These are phyloP conservation scores for Mormyrus iriodes DNA, from an alignment of 2,113 vertebrate genomes.

Conservation along the genomic window DNA sequence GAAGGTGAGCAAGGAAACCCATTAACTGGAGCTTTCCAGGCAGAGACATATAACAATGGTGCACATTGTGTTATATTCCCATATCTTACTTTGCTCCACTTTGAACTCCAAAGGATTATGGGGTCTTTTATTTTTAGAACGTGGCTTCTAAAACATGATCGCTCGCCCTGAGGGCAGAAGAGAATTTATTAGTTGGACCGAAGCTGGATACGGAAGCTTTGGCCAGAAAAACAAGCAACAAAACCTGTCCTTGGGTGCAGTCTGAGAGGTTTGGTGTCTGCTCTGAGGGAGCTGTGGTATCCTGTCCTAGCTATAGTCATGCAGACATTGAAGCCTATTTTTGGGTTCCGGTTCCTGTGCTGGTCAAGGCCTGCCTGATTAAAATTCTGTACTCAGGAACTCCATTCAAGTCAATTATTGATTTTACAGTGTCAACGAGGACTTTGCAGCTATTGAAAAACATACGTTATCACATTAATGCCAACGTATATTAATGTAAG, in stretches of 20 bases:
- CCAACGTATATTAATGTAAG: not conserved
- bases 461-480: not conserved
- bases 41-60: not conserved
- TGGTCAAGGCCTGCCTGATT: not conserved
- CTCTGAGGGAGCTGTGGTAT: slow-evolving; percentile 11
- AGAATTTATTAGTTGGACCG: not conserved
- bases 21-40: not conserved
- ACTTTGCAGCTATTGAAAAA: not conserved
- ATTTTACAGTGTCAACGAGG: slow-evolving; percentile 10
- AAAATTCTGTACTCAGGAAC: not conserved
- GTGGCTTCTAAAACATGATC: slow-evolving; percentile 20
- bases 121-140: slow-evolving; percentile 32
- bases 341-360: slow-evolving; percentile 24
- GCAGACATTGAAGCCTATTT: slow-evolving; percentile 27
- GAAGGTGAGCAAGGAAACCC: not conserved
- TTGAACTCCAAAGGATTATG: slow-evolving; percentile 19
- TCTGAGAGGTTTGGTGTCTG: not conserved
- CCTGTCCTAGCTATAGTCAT: slow-evolving; percentile 9
- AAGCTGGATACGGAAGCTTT: not conserved
- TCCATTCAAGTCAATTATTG: not conserved
- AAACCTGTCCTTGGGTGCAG: not conserved
- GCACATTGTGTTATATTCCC: not conserved
- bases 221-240: not conserved
- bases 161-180: slow-evolving; percentile 7
- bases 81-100: slow-evolving; percentile 2